Evolutionary conservation across 2,888 invertebrate species (phyloP), one percentile per base, ranked within the genome.

Genomic region (Volucella inanis): DNA sequence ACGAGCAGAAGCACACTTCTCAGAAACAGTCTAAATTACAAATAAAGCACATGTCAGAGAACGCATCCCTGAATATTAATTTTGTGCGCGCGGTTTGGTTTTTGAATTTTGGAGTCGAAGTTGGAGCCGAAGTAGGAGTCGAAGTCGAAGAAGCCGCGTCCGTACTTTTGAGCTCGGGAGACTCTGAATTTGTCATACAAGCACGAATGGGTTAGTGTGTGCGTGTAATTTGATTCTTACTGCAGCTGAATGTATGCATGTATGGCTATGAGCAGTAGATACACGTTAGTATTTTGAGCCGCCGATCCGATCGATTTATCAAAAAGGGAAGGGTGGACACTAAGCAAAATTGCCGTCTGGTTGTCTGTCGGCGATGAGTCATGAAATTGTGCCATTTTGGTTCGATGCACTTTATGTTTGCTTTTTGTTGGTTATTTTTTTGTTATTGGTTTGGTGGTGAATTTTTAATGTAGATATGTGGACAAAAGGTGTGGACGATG

Each of bases 1-100:
- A 85, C 85, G 85, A 85, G 76, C 85, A 85, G 85, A 80, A 88
- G 88, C 87, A 88, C 87, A 87, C 88, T 88, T 88, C 88, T 87
- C 55, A 80, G 87, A 87, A 87, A 87, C 90, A 90, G 89, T 89
- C 90, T 90, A 90, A 90, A 90, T 90, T 90, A 90, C 90, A 90
- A 89, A 90, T 90, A 90, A 90, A 90, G 90, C 90, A 90, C 90
- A 90, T 90, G 90, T 90, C 90, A 90, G 87, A 82, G 88, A 87
- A 87, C 89, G 88, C 90, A 89, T 89, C 88, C 88, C 88, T 87
- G 90, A 90, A 90, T 90, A 90, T 89, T 89, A 90, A 90, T 90
- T 88, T 88, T 74, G 62, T 57, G 62, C 62, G 70, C 62, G 59
- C 72, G 76, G 81, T 83, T 77, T 22, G 71, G 72, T 65, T 70